Conservation (phyloP, 1,140 invertebrate genomes). For the Antheraea pernyi region DNA sequence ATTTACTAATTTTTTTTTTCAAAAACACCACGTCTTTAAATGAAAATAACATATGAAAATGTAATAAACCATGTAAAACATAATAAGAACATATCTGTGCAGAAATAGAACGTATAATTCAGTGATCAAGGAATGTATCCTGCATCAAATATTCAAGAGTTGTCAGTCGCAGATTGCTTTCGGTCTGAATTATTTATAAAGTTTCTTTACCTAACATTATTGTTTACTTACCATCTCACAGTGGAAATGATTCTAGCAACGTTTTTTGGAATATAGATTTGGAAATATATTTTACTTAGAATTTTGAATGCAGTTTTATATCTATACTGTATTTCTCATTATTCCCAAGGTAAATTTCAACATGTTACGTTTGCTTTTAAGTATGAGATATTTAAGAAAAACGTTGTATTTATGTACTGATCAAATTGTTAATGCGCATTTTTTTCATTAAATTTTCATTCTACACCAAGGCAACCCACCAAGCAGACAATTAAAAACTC, state of each 20-base stretch:
- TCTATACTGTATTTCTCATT: neutral
- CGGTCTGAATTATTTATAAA: slow-evolving; percentile 5
- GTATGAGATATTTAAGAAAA: too few relatives aligned
- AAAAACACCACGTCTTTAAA: too few relatives aligned
- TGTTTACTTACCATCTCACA: neutral
- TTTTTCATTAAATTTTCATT: too few relatives aligned
- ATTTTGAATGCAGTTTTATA: neutral
- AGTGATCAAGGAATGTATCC: slow-evolving; percentile 1
- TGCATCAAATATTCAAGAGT: neutral
- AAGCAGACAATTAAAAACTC: too few relatives aligned
- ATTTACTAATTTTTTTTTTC: too few relatives aligned
- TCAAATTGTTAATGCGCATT: too few relatives aligned
- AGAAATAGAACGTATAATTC: slow-evolving; percentile 4
- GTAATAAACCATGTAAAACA: neutral
- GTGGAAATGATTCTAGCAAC: neutral
- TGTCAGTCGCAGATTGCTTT: slow-evolving; percentile 2
- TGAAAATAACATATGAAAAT: neutral
- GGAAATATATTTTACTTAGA: neutral
- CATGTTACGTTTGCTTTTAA: neutral
- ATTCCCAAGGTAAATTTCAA: neutral
- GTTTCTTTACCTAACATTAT: slow-evolving; percentile 1
- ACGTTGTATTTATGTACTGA: too few relatives aligned
- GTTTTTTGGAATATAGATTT: neutral
- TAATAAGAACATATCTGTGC: neutral
- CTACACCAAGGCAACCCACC: too few relatives aligned